Conservation (phyloP, 2,797 vertebrate genomes). For the Sitta carolinensis region DNA sequence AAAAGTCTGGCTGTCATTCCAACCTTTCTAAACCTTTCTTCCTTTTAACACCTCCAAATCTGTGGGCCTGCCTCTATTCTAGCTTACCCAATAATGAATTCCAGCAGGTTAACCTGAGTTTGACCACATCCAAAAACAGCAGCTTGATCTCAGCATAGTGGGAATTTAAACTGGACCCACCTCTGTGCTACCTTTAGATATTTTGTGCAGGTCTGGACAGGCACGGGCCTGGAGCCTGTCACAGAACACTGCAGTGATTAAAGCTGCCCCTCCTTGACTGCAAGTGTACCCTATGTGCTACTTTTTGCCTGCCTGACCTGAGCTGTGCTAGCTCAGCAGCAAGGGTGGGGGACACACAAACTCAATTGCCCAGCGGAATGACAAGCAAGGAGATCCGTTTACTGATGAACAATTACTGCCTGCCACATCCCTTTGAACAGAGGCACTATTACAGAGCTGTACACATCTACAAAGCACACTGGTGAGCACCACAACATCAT, state of each 20-base stretch:
- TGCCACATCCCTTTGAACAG: neutral
- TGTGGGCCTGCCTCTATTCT: neutral
- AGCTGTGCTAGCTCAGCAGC: neutral
- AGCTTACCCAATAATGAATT: neutral
- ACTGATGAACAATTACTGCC: neutral
- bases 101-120: fast-evolving
- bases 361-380: neutral
- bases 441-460: neutral
- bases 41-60: neutral
- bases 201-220: neutral
- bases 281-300: fast-evolving
- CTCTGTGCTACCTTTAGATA: neutral
- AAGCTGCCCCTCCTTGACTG: neutral
- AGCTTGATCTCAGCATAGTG: neutral
- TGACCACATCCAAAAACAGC: neutral
- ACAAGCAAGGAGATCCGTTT: neutral
- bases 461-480: neutral
- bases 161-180: neutral
- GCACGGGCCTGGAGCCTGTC: fast-evolving
- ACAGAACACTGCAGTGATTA: fast-evolving
- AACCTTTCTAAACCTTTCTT: neutral
- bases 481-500: neutral
- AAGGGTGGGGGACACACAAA: neutral
- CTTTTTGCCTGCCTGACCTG: neutral
- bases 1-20: neutral